Evolutionary conservation across 2,888 invertebrate genomes (phyloP), one percentile per base, ranked within the genome.

Genomic region (Phaonia tiefii): DNA sequence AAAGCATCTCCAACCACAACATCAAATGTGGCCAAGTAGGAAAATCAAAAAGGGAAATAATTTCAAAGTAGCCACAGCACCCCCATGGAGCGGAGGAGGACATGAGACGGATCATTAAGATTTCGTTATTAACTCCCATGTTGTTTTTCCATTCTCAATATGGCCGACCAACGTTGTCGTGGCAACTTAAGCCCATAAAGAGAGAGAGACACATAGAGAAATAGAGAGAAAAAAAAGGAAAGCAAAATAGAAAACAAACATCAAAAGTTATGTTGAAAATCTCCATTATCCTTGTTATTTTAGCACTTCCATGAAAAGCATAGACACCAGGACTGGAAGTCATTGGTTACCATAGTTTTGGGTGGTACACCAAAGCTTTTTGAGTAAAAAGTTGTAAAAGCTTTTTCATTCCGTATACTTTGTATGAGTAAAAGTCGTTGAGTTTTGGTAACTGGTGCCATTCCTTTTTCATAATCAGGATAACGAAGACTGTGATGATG

Each of bases 41-140:
- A 63, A 60, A 39, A 20, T 15, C 5, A 49, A 49, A 49, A n/a
- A n/a, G n/a, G 31, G 37, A 8, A 39, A 15, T 1, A 60, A 39
- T 22, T 39, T 60, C 17, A 63, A 63, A 63, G 10, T 22, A 51
- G 20, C 42, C n/a, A n/a, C n/a, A n/a, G n/a, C n/a, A n/a, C 42
- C 11, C 42, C 63, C 37, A 20, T 39, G n/a, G 0, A 8, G 58
- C 7, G 42, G 22, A 63, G 63, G 42, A 42, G 60, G 15, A 58
- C 25, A 22, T 26, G 20, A n/a, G 20, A n/a, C 15, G 1, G 37
- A 39, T 15, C 15, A 63, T 42, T 13, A 39, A 42, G 15, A 39
- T 39, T 42, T 63, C 63, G 42, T 63, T 63, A 63, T 63, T 63
- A 63, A 63, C 63, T 63, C 63, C 63, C 63, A 63, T 63, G 17